Base-by-base conservation (phyloP, 2,888 invertebrate genomes). In the Exephanes ischioxanthus region DNA sequence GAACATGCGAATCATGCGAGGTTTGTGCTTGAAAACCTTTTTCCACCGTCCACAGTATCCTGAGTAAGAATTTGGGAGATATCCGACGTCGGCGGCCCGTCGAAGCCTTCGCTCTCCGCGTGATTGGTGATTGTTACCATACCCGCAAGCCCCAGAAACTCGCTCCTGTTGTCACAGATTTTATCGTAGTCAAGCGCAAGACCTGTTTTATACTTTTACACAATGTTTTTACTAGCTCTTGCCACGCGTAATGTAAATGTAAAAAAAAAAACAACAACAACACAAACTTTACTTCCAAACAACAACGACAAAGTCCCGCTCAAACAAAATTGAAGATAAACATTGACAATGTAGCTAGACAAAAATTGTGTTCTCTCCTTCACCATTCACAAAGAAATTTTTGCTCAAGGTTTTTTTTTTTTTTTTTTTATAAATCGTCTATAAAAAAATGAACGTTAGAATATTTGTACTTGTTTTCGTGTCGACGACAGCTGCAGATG, bases 401-500 rank as follows among this genome's bases (percentile, higher is more conserved):
- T 41, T 11, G 41, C 41, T 45, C 45, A 45, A 45, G 45, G 16
- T 16, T 14, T 14, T 14, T 45, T 45, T 22, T 22, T 45, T 22
- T 22, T 22, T 0, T 45, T 14, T 45, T 3, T 16, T 45, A 2
- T 72, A 4, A 22, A 26, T 70, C 26, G 14, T 41, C 16, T 45
- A 55, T 55, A 9, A 53, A 72, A 51, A 75, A 30, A 68, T 3
- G 41, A 14, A 11, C 33, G 3, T 16, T 9, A 63, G 5, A 26
- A n/a, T 19, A 55, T 66, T 94, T 95, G 96, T 95, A 97, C 97
- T 97, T 97, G 92, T 96, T 97, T 91, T 96, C 95, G 90, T 96
- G 96, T 91, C 96, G 96, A 91, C 96, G 96, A 94, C 97, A 97
- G 93, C 96, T 96, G 93, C 97, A 97, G 88, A 97, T 95, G 94